Conservation (phyloP, 92 coral and sea anemone species). For the Nematostella vectensis region DNA sequence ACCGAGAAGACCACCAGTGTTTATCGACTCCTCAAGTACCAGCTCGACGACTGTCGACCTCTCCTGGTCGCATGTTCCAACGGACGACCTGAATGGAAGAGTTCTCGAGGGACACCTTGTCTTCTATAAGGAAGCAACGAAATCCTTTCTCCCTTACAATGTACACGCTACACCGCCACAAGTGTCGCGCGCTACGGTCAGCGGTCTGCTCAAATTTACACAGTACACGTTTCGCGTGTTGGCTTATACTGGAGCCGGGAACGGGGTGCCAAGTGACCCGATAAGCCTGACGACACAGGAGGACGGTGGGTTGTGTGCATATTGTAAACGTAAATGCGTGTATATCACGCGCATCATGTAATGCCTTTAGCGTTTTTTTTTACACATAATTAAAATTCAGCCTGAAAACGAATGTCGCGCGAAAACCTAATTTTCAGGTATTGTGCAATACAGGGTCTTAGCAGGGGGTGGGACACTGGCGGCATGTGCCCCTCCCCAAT, state of each 20-base stretch:
- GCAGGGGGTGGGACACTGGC: too few relatives aligned
- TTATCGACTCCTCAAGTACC: slow-evolving; percentile 9
- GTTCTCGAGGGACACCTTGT: slow-evolving; percentile 16
- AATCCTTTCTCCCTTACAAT: slow-evolving; percentile 2
- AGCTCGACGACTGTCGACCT: slow-evolving; percentile 29
- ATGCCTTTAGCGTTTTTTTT: too few relatives aligned
- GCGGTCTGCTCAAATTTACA: slow-evolving; percentile 29
- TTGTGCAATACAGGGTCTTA: too few relatives aligned
- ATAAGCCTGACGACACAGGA: slow-evolving; percentile 52
- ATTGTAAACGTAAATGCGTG: neutral
- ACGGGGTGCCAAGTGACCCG: slow-evolving; percentile 47
- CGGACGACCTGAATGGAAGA: slow-evolving; percentile 12
- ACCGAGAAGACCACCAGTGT: slow-evolving; percentile 14
- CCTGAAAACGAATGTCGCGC: too few relatives aligned
- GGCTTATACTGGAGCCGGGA: slow-evolving; percentile 45
- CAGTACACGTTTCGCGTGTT: slow-evolving; percentile 40
- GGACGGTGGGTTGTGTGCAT: slow-evolving; percentile 32
- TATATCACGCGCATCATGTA: too few relatives aligned
- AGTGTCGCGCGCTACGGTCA: slow-evolving; percentile 9
- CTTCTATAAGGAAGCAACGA: slow-evolving; percentile 20
- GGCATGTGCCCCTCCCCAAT: too few relatives aligned
- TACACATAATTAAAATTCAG: too few relatives aligned
- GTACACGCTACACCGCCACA: slow-evolving; percentile 11
- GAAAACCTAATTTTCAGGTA: too few relatives aligned
- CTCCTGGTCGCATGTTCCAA: slow-evolving; percentile 19